Conservation (phyloP, 2,797 vertebrate genomes). For the Catharus ustulatus region DNA sequence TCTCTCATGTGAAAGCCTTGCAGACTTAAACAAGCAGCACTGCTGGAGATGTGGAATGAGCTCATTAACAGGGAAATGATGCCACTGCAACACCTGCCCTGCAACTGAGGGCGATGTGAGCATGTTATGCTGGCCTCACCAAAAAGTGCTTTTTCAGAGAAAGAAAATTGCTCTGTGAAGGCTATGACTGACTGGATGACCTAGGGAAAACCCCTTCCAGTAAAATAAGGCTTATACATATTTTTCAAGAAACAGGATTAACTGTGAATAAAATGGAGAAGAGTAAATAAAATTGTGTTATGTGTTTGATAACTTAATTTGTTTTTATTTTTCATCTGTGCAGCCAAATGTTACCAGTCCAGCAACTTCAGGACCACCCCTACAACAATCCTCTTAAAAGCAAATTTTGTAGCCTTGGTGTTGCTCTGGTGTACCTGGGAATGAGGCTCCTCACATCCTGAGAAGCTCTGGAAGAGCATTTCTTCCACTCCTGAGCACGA, state of each 20-base stretch:
- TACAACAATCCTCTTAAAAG: neutral
- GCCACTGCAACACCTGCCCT: neutral
- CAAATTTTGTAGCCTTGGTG: neutral
- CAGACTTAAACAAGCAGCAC: neutral
- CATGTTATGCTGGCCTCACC: neutral
- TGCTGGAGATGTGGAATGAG: neutral
- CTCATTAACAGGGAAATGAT: neutral
- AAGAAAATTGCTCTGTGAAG: neutral
- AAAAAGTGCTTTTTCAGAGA: neutral
- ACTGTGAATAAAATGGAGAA: neutral
- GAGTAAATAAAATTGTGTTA: neutral
- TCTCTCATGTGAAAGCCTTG: fast-evolving
- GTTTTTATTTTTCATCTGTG: neutral
- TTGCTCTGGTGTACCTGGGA: neutral
- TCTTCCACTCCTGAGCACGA: neutral
- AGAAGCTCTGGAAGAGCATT: neutral
- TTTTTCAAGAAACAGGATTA: neutral
- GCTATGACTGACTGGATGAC: neutral
- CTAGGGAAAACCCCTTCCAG: neutral
- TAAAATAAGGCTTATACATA: neutral
- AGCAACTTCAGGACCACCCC: neutral
- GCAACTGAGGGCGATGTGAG: neutral
- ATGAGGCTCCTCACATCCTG: neutral
- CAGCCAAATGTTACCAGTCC: neutral
- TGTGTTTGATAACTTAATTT: neutral